A percentile compares a stretch with the other conserved stretches of the same genome.
Conservation (phyloP, 2,797 vertebrate species). For the Gymnothorax javanicus region DNA sequence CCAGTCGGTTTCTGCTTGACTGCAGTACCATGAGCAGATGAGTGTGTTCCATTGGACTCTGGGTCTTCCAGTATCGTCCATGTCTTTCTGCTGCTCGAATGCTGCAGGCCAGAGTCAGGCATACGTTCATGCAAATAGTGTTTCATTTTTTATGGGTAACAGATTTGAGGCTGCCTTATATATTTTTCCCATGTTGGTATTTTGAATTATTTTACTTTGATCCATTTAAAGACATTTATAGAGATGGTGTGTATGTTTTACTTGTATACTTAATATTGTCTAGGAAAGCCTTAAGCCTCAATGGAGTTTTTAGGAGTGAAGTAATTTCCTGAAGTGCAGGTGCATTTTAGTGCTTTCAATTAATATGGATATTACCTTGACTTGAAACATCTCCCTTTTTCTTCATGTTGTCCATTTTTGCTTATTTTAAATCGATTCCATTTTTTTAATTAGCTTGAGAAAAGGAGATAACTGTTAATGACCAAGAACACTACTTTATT, state of each 20-base stretch:
- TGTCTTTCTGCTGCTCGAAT: background rate
- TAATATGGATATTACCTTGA: slow-evolving; percentile 74
- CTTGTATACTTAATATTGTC: slow-evolving; percentile 78
- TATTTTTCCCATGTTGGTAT: background rate
- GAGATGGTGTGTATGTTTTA: slow-evolving; percentile 16
- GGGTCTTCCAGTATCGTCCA: background rate
- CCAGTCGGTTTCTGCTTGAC: background rate
- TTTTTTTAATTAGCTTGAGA: slow-evolving; percentile 82
- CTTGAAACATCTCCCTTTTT: slow-evolving; percentile 55
- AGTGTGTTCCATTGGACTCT: background rate
- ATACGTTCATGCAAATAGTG: background rate
- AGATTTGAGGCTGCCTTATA: background rate
- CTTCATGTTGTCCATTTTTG: slow-evolving; percentile 73
- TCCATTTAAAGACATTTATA: slow-evolving; percentile 77
- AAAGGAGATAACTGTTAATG: slow-evolving; percentile 77
- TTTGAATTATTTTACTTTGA: slow-evolving; percentile 59
- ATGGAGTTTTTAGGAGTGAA: slow-evolving; percentile 72
- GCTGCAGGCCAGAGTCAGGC: background rate
- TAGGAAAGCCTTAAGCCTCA: slow-evolving; percentile 73
- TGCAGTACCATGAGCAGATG: background rate
- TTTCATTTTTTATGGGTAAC: background rate
- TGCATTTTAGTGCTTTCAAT: slow-evolving; percentile 82
- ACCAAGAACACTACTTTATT: slow-evolving; percentile 80
- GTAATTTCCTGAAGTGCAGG: slow-evolving; percentile 79
- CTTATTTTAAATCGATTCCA: slow-evolving; percentile 80